Percentiles rank a stretch among this genome's conserved stretches.
Conservation (phyloP, 2,113 vertebrate species). For the Oreochromis niloticus region DNA sequence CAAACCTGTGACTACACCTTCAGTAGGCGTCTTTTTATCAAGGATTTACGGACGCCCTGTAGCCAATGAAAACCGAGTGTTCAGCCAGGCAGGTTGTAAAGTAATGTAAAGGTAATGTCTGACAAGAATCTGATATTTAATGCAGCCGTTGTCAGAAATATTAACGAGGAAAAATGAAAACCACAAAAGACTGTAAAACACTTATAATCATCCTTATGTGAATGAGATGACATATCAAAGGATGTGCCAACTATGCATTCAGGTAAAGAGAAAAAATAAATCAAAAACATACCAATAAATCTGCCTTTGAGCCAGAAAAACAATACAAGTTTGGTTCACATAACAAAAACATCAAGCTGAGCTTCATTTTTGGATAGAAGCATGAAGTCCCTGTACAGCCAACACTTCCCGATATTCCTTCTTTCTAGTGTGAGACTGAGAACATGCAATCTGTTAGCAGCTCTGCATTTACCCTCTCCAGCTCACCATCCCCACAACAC, state of each 20-base stretch:
- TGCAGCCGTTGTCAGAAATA: background rate
- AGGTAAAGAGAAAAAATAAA: background rate
- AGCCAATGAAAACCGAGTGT: background rate
- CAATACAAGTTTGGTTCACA: background rate
- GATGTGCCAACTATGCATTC: background rate
- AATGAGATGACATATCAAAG: background rate
- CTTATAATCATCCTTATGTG: background rate
- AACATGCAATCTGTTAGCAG: slow-evolving; percentile 57
- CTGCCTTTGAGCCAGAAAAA: background rate
- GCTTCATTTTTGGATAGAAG: background rate
- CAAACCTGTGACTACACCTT: background rate
- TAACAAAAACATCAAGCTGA: background rate
- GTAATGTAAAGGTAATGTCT: background rate
- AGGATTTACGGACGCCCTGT: background rate
- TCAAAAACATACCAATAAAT: background rate
- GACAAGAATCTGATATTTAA: background rate
- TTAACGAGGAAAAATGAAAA: background rate
- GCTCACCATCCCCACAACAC: background rate
- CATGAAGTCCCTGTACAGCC: background rate
- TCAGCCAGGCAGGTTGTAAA: background rate
- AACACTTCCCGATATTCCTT: slow-evolving; percentile 11
- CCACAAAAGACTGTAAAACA: background rate
- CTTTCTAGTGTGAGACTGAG: slow-evolving; percentile 55
- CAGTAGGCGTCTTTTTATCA: background rate
- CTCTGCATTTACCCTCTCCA: slow-evolving; percentile 55